Evolutionary conservation across 1,140 invertebrate species (phyloP).

Genomic region (Spodoptera litura): DNA sequence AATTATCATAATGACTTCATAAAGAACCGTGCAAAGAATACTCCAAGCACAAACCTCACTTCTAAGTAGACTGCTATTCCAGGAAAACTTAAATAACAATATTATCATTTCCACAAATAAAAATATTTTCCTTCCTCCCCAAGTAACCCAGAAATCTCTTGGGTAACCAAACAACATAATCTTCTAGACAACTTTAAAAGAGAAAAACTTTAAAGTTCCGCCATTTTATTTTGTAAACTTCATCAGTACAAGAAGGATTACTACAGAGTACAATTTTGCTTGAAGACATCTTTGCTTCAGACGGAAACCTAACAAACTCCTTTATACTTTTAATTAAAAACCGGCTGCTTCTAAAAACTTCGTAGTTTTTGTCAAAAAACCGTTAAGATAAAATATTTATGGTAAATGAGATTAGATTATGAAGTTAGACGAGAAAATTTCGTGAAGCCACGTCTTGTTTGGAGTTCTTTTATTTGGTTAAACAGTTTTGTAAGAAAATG

Average conservation of each 20-base stretch:
- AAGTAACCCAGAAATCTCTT: neutral
- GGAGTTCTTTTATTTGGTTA: too few species aligned
- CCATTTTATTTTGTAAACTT: conserved; percentile 17
- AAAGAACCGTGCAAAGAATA: too few species aligned
- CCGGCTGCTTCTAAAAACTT: neutral
- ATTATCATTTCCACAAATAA: neutral
- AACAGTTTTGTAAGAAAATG: too few species aligned
- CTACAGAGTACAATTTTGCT: neutral
- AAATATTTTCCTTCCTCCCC: neutral
- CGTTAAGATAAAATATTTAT: neutral
- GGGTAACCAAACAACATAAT: conserved; percentile 3
- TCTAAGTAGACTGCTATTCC: neutral
- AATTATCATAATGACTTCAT: too few species aligned
- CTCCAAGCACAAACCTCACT: neutral
- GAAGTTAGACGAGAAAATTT: too few species aligned
- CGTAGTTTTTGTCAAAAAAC: neutral
- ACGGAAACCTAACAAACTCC: neutral
- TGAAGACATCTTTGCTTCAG: neutral
- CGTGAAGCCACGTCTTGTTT: too few species aligned
- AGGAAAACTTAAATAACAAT: neutral
- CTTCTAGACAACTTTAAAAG: neutral
- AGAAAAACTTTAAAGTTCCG: conserved; percentile 1
- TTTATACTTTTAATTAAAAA: conserved; percentile 22
- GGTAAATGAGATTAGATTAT: too few species aligned
- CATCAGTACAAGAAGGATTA: conserved; percentile 8